phyloP scores from a whole-genome alignment of 1,140 invertebrate genomes.

The Amyelois transitella region DNA sequence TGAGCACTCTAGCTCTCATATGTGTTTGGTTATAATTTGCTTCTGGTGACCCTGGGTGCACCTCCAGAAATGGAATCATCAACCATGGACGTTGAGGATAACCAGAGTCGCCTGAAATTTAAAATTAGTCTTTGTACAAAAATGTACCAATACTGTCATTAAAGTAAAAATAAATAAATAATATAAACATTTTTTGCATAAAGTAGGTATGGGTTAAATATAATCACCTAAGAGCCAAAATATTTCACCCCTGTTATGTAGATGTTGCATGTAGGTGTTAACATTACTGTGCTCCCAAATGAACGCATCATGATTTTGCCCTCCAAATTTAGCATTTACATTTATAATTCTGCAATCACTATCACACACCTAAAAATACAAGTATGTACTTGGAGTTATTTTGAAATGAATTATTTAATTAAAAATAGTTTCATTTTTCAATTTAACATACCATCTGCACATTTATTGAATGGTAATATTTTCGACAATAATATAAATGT shows the following conservation, averaged over 20 bases:
- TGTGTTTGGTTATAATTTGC: not conserved
- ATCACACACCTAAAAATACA: slow-evolving; percentile 1
- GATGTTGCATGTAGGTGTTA: too few species aligned
- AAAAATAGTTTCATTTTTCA: too few species aligned
- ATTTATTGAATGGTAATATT: too few species aligned
- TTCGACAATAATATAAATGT: too few species aligned
- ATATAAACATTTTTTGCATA: too few species aligned
- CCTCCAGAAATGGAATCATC: not conserved
- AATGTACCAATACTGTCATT: not conserved
- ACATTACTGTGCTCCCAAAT: too few species aligned
- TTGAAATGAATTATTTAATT: too few species aligned
- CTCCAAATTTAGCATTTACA: not conserved
- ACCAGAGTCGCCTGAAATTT: not conserved
- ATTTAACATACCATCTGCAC: too few species aligned
- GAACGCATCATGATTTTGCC: not conserved
- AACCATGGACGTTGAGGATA: slow-evolving; percentile 1
- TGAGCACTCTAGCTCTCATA: too few species aligned
- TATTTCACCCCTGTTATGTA: too few species aligned
- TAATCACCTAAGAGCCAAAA: too few species aligned
- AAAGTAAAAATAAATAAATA: not conserved
- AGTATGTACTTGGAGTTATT: not conserved
- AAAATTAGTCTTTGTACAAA: not conserved
- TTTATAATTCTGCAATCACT: not conserved
- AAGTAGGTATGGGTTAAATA: too few species aligned
- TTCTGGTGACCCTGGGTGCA: not conserved